phyloP scores from a whole-genome alignment of 2,797 vertebrate species.

The Muscicapa comitata region DNA sequence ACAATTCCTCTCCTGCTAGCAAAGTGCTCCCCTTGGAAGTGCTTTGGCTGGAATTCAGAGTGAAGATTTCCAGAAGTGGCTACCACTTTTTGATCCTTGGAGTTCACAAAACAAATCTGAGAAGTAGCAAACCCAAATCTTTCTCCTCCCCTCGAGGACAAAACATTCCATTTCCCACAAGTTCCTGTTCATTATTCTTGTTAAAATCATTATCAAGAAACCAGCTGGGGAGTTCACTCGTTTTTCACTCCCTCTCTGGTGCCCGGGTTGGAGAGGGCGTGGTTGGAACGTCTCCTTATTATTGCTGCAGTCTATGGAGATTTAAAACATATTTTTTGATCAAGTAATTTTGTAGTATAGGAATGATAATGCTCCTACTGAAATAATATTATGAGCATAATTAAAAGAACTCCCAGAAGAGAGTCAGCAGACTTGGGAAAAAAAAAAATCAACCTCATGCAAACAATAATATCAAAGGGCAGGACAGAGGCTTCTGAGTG shows the following conservation, averaged over 20 bases:
- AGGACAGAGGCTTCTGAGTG: neutral
- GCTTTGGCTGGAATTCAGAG: neutral
- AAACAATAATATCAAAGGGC: neutral
- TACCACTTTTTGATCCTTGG: neutral
- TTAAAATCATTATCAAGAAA: neutral
- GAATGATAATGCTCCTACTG: conserved; percentile 32
- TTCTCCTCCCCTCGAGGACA: neutral
- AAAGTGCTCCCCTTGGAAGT: neutral
- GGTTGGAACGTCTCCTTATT: neutral
- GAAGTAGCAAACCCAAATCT: neutral
- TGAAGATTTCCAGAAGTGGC: neutral
- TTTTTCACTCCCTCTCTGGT: neutral
- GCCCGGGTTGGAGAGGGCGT: neutral
- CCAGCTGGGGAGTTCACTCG: neutral
- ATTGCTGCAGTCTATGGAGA: neutral
- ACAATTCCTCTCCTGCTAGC: neutral
- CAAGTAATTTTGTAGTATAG: neutral
- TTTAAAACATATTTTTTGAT: neutral
- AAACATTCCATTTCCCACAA: neutral
- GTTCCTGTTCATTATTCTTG: neutral
- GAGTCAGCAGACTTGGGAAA: neutral
- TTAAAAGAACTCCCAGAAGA: conserved; percentile 59
- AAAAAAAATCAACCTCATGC: neutral
- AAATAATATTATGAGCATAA: conserved; percentile 44
- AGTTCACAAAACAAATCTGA: neutral